Conservation (phyloP, 2,797 vertebrate genomes). For the Pampus argenteus region DNA sequence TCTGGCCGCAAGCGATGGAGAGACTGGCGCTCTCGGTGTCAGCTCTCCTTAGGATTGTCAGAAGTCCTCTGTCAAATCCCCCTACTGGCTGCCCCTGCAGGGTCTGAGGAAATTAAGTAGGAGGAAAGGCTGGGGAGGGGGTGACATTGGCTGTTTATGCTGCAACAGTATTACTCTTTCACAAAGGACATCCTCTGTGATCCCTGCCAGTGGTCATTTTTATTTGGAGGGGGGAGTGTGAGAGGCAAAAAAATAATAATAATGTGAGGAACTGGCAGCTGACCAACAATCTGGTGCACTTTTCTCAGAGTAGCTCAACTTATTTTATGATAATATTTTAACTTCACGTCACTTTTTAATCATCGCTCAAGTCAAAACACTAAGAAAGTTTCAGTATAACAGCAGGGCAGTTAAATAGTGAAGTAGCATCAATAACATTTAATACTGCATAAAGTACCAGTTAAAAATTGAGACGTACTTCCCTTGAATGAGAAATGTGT, state of each 20-base stretch:
- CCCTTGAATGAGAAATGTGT: too few relatives aligned
- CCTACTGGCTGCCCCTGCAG: slow-evolving; percentile 71
- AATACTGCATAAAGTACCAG: background rate
- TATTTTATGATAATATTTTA: too few relatives aligned
- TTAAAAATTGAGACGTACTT: background rate
- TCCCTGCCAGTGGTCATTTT: slow-evolving; percentile 69
- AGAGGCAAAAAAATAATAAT: slow-evolving; percentile 35
- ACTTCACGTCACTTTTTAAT: too few relatives aligned
- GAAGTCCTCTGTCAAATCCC: slow-evolving; percentile 79
- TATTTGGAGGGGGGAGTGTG: slow-evolving; percentile 33
- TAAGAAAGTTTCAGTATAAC: too few relatives aligned
- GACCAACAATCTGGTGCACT: slow-evolving; percentile 29
- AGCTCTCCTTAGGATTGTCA: slow-evolving; percentile 79
- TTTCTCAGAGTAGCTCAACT: slow-evolving; percentile 29
- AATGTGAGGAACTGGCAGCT: slow-evolving; percentile 35
- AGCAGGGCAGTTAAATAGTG: too few relatives aligned
- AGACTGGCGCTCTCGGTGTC: slow-evolving; percentile 67
- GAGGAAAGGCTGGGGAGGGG: slow-evolving; percentile 56
- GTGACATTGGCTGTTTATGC: slow-evolving; percentile 56
- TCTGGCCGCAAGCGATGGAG: slow-evolving; percentile 76
- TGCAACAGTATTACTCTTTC: slow-evolving; percentile 53
- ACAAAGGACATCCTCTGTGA: slow-evolving; percentile 48
- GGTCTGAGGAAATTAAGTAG: slow-evolving; percentile 76
- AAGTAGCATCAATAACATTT: background rate
- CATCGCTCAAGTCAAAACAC: too few relatives aligned